Conservation (phyloP, 2,113 vertebrate species). For the Proterorhinus semilunaris region DNA sequence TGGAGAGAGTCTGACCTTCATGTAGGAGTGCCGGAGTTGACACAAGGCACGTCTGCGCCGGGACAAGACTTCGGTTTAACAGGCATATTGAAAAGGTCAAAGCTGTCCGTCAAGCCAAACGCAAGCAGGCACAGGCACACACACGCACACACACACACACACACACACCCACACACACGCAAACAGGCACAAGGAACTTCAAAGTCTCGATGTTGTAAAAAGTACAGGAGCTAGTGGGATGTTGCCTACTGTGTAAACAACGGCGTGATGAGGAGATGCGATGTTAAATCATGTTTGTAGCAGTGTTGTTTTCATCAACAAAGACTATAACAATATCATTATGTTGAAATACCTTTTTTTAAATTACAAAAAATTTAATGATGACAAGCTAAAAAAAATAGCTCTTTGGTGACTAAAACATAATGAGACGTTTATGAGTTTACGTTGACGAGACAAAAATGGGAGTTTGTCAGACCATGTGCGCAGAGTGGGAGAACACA, state of each 20-base stretch:
- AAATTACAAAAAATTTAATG: too few species aligned
- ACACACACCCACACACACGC: slow-evolving; percentile 7
- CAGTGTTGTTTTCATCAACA: too few species aligned
- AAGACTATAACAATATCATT: too few species aligned
- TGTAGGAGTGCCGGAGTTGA: slow-evolving; percentile 75
- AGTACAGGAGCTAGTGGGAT: not conserved
- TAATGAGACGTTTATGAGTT: too few species aligned
- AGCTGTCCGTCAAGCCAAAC: slow-evolving; percentile 72
- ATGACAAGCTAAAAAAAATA: too few species aligned
- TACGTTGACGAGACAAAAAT: too few species aligned
- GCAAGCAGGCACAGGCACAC: slow-evolving; percentile 32
- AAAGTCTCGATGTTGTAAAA: slow-evolving; percentile 24
- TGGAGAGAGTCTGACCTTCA: slow-evolving; percentile 75
- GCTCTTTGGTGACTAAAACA: too few species aligned
- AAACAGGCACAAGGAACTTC: not conserved
- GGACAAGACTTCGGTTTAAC: slow-evolving; percentile 74
- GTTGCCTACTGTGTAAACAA: not conserved
- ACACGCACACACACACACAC: slow-evolving; percentile 15
- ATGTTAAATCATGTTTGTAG: too few species aligned
- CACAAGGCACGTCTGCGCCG: slow-evolving; percentile 73
- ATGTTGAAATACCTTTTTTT: too few species aligned
- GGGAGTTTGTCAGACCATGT: too few species aligned
- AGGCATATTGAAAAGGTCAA: slow-evolving; percentile 81
- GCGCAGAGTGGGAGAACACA: too few species aligned
- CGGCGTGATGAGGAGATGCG: not conserved